A percentile compares a stretch with the other conserved stretches of the same genome.
Evolutionary conservation across 2,113 vertebrate genomes (phyloP).

Genomic region (Lasiurus borealis): DNA sequence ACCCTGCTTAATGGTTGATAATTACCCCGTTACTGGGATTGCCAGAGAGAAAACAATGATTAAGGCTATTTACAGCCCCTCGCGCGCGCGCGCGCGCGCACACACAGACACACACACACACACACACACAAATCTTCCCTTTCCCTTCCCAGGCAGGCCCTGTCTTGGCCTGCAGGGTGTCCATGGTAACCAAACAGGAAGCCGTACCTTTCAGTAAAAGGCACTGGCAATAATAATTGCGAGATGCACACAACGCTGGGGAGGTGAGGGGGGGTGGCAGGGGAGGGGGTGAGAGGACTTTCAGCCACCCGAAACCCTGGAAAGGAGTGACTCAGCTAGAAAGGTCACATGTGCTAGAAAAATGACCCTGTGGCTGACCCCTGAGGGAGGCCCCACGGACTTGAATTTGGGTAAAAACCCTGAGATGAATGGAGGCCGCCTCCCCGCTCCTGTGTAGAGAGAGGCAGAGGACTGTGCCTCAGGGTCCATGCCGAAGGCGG

Average conservation of each 20-base stretch:
- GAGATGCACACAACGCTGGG: constrained; percentile 38
- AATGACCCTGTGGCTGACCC: constrained; percentile 11
- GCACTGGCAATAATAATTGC: constrained; percentile 29
- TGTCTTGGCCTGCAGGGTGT: constrained; percentile 39
- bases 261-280: not conserved
- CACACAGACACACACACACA: too few relatives aligned
- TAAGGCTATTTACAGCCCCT: constrained; percentile 77
- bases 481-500: not conserved
- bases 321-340: constrained; percentile 77
- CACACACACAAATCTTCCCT: constrained; percentile 59
- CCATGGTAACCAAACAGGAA: constrained; percentile 78
- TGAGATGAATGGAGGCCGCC: not conserved
- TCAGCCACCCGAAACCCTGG: constrained; percentile 36
- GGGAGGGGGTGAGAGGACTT: not conserved
- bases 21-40: constrained; percentile 70
- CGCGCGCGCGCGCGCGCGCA: too few relatives aligned
- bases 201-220: constrained; percentile 70
- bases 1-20: constrained; percentile 74
- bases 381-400: not conserved
- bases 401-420: not conserved
- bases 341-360: constrained; percentile 63
- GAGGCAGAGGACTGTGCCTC: not conserved
- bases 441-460: not conserved
- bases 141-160: constrained; percentile 37
- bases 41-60: constrained; percentile 81